A percentile compares a stretch with the other conserved stretches of the same genome.
These are phyloP conservation scores for Crotalus tigris DNA, from an alignment of 2,113 vertebrate species.

Conservation along the genomic window DNA sequence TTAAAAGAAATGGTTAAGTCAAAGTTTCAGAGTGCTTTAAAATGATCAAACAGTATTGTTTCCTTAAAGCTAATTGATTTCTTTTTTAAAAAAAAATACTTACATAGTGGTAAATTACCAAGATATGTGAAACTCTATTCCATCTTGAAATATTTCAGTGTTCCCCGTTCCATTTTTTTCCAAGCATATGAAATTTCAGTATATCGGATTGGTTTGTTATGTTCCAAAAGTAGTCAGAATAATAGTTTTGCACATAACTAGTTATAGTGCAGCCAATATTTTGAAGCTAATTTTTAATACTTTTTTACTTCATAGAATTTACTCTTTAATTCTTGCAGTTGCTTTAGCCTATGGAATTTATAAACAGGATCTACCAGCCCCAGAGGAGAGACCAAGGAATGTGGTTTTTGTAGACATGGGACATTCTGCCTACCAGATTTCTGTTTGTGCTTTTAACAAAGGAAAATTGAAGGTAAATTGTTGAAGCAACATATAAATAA, in stretches of 20 bases:
- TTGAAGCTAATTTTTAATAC: neutral
- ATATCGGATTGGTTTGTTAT: neutral
- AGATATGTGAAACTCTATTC: neutral
- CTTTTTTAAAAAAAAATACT: neutral
- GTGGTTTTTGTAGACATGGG: slow-evolving; percentile 95
- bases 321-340: slow-evolving; percentile 69
- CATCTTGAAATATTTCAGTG: neutral
- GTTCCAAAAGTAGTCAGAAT: neutral
- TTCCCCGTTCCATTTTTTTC: neutral
- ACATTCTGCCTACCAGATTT: slow-evolving; percentile 92
- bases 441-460: slow-evolving; percentile 92
- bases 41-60: neutral
- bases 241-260: neutral
- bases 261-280: neutral
- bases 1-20: neutral
- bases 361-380: slow-evolving; percentile 89
- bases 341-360: slow-evolving; percentile 96
- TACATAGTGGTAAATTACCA: neutral
- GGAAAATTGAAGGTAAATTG: slow-evolving; percentile 89
- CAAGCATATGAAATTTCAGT: neutral
- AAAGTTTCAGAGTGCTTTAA: neutral
- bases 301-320: neutral
- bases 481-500: neutral
- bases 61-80: neutral
- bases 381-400: slow-evolving; percentile 91